A percentile compares a stretch with the other conserved stretches of the same genome.
phyloP scores from a whole-genome alignment of 1,140 invertebrate genomes.

The Leptinotarsa defecta region DNA sequence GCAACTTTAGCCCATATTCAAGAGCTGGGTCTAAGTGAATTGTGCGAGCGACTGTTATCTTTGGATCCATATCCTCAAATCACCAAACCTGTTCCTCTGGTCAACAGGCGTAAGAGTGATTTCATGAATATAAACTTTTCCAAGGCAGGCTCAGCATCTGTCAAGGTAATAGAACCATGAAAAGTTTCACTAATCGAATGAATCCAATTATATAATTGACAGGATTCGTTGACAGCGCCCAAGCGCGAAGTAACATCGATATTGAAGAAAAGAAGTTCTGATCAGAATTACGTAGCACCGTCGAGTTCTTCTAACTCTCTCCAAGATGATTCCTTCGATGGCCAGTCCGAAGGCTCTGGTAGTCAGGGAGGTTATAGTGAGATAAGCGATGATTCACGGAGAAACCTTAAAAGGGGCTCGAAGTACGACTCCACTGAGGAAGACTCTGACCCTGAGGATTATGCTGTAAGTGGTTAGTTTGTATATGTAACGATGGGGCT shows the following conservation, averaged over 20 bases:
- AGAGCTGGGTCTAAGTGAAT: slow-evolving; percentile 65
- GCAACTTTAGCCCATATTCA: slow-evolving; percentile 70
- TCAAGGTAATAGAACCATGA: not conserved
- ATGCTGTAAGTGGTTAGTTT: slow-evolving; percentile 51
- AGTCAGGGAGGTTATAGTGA: slow-evolving; percentile 60
- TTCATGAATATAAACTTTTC: slow-evolving; percentile 35
- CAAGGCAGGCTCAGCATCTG: slow-evolving; percentile 6
- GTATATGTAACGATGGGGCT: too few species aligned
- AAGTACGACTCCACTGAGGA: slow-evolving; percentile 59
- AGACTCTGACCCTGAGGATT: slow-evolving; percentile 62
- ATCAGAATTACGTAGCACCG: slow-evolving; percentile 56
- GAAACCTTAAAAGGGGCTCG: slow-evolving; percentile 60
- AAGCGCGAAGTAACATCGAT: slow-evolving; percentile 60
- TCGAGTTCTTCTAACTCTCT: slow-evolving; percentile 40
- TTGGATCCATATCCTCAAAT: slow-evolving; percentile 62
- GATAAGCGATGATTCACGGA: slow-evolving; percentile 68
- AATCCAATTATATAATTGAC: not conserved
- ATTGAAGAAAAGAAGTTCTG: slow-evolving; percentile 62
- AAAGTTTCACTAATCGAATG: too few species aligned
- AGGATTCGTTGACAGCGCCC: slow-evolving; percentile 25
- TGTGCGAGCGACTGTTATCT: slow-evolving; percentile 66
- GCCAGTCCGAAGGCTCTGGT: slow-evolving; percentile 61
- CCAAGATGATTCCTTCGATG: slow-evolving; percentile 46
- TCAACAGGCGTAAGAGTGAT: slow-evolving; percentile 42
- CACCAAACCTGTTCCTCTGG: slow-evolving; percentile 39